phyloP scores from a whole-genome alignment of 2,797 vertebrate genomes.

The Nannoperca australis region DNA sequence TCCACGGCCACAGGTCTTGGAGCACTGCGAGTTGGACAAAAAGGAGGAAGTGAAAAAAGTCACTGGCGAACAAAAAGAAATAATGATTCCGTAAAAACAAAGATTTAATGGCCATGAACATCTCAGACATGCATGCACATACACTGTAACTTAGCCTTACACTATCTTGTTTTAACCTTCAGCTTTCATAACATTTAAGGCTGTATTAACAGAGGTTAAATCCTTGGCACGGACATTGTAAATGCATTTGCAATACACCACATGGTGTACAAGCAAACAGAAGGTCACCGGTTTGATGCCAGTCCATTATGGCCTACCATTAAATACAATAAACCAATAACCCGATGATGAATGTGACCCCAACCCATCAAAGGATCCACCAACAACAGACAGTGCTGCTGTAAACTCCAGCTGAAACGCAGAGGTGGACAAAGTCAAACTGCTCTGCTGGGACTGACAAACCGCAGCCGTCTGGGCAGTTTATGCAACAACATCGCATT shows the following conservation, averaged over 20 bases:
- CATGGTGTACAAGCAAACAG: constrained; percentile 53
- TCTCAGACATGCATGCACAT: neutral
- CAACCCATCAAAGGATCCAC: constrained; percentile 42
- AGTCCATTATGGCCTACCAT: constrained; percentile 65
- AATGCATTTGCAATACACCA: constrained; percentile 53
- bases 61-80: neutral
- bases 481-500: constrained; percentile 32
- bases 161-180: constrained; percentile 59
- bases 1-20: constrained; percentile 95
- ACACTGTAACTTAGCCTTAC: constrained; percentile 7
- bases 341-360: constrained; percentile 66
- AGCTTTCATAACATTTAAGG: constrained; percentile 29
- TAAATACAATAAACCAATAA: constrained; percentile 71
- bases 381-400: constrained; percentile 31
- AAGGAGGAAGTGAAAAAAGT: neutral
- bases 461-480: constrained; percentile 30
- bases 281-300: constrained; percentile 64
- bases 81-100: constrained; percentile 18
- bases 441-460: constrained; percentile 52
- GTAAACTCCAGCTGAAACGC: constrained; percentile 59
- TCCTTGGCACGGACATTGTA: constrained; percentile 36
- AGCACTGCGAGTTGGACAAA: constrained; percentile 86
- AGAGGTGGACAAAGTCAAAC: constrained; percentile 50
- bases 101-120: constrained; percentile 4
- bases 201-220: constrained; percentile 49